Evolutionary conservation across 1,140 invertebrate species (phyloP), one percentile per base, ranked within the genome.

Genomic region (Nephila pilipes): DNA sequence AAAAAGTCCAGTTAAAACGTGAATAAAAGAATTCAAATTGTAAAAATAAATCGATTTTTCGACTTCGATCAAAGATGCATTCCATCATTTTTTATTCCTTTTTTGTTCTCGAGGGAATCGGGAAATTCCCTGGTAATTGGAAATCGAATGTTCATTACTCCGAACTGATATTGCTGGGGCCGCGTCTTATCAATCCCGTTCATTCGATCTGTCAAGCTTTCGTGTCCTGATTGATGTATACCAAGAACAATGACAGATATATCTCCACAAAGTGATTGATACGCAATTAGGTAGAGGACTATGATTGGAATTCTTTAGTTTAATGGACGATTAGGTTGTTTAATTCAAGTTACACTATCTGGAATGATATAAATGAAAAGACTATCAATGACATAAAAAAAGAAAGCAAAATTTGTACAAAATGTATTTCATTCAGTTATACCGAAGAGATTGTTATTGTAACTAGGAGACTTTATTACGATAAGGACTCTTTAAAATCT

Each of bases 61-160:
- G n/a, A 57, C 87, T 79, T 89, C 65, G 87, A 89, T 89, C 87
- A 87, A 89, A 87, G 36, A n/a, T 87, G 60, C 60, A 69, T 87
- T 87, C 65, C 65, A 89, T 65, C 29, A 36, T 55, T 75, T 75
- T 79, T 63, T 87, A n/a, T 54, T 46, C 54, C n/a, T 69, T 36
- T 36, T 63, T 25, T 65, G 12, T 69, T 69, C 85, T 69, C 55
- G 8, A n/a, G 60, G 65, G 65, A 79, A 57, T 54, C 25, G 38
- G 60, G 65, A 79, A 63, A 79, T 79, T 89, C 46, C 25, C 46
- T 55, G 87, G 87, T 89, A 89, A 89, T 89, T 89, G 87, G 63
- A 89, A 89, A 89, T 89, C 87, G 87, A 89, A 89, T 89, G 87
- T 89, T 89, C 87, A 89, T 89, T 89, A 89, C 69, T 46, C 32